Base-by-base conservation (phyloP, 2,888 invertebrate species). In the Eupithecia vulgata region DNA sequence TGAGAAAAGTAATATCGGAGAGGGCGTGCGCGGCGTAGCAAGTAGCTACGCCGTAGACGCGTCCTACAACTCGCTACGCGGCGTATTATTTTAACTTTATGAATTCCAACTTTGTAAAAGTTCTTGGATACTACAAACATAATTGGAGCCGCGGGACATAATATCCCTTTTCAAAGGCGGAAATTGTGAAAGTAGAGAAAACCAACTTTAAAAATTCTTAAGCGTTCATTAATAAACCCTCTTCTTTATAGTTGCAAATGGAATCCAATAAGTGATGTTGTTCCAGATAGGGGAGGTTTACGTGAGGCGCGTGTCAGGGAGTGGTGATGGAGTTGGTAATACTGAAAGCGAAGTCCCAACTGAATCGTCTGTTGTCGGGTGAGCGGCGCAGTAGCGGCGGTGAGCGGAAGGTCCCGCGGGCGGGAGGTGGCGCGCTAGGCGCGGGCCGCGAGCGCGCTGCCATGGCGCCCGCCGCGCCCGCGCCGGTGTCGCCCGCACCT, bases 301-400 rank as follows among this genome's bases (percentile, higher is more conserved):
- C 82, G 82, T 79, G 82, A 83, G 84, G 88, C 84, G 83, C 81
- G 81, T 79, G 81, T 80, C 83, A 90, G 90, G 84, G 91, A 84
- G 94, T 91, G 88, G 91, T 95, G 95, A 94, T 95, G 95, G 95
- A 95, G 94, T 91, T 95, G 92, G 95, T 95, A 95, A 95, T 95
- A 95, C 87, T 95, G 88, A 95, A 93, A 92, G 94, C 95, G 85
- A 93, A 94, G 94, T 94, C 95, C 91, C 95, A 95, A 90, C 95
- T 95, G 88, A 94, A 95, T 93, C 95, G 95, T 93, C 93, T 95
- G 90, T 94, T 94, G 88, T 88, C 91, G 84, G 88, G 87, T 81
- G 87, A 86, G 83, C 85, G 84, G 85, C 91, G 91, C 86, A 86
- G 85, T 68, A 71, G 73, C 77, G 69, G 79, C 84, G 83, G 85